Percentiles rank a stretch among this genome's conserved stretches.
These are phyloP conservation scores for Pangasius larnaudii DNA, from an alignment of 2,797 vertebrate species.

Conservation along the genomic window DNA sequence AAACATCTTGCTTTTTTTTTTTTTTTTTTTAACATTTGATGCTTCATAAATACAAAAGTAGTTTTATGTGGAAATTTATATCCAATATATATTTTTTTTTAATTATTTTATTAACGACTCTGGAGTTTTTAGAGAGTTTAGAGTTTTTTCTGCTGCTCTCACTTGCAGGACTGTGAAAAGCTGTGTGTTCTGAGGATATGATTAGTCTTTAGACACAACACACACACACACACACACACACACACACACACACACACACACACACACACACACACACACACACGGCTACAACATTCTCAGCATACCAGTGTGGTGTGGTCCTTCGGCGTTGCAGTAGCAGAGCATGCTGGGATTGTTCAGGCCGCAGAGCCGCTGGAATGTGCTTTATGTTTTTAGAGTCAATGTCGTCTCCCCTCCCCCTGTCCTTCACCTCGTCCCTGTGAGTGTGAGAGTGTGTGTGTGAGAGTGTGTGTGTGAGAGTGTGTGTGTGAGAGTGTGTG, in stretches of 20 bases:
- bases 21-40: neutral
- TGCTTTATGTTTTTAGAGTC: constrained; percentile 49
- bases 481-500: neutral
- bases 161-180: neutral
- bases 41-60: neutral
- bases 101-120: neutral
- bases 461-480: constrained; percentile 38
- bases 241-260: neutral
- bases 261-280: neutral
- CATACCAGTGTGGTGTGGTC: constrained; percentile 68
- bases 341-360: constrained; percentile 37
- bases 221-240: neutral
- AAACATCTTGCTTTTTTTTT: neutral
- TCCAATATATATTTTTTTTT: no score
- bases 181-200: neutral
- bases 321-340: constrained; percentile 40
- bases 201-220: neutral
- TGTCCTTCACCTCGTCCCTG: constrained; percentile 39
- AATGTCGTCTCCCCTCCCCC: constrained; percentile 38
- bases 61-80: neutral
- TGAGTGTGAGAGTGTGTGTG: neutral
- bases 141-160: neutral
- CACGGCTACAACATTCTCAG: constrained; percentile 62
- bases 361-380: constrained; percentile 44
- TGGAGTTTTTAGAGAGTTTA: neutral